These are phyloP conservation scores for Polypedilum pembai DNA, from an alignment of 1,140 invertebrate genomes.

Conservation along the genomic window DNA sequence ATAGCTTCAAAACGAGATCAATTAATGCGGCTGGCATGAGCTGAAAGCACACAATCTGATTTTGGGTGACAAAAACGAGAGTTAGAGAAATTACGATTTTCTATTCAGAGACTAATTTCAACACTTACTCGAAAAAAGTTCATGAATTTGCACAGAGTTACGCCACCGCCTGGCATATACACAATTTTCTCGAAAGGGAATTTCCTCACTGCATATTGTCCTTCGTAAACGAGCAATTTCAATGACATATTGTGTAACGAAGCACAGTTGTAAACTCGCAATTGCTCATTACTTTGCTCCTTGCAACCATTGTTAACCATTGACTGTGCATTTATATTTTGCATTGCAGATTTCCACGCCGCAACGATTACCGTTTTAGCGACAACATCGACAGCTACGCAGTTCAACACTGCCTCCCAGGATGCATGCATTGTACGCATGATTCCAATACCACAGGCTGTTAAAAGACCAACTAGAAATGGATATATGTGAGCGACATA, in stretches of 20 bases:
- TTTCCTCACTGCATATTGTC: not conserved
- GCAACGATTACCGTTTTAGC: conserved; percentile 67
- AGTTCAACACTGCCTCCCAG: conserved; percentile 50
- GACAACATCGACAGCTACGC: conserved; percentile 66
- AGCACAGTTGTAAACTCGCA: conserved; percentile 16
- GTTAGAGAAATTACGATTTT: not conserved
- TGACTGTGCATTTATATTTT: not conserved
- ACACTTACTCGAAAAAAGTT: conserved; percentile 4
- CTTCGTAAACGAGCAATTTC: not conserved
- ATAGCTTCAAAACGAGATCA: not conserved
- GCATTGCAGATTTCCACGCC: conserved; percentile 55
- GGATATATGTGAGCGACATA: conserved; percentile 76
- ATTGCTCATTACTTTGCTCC: not conserved
- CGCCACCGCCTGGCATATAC: conserved; percentile 1
- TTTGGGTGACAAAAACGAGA: not conserved
- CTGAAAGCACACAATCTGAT: conserved; percentile 9
- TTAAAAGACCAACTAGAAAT: conserved; percentile 66
- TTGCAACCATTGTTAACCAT: not conserved
- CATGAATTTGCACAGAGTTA: conserved; percentile 14
- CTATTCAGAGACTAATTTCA: not conserved
- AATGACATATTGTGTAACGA: conserved; percentile 1
- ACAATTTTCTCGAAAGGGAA: not conserved
- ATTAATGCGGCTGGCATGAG: not conserved
- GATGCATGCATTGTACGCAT: conserved; percentile 60
- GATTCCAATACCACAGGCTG: conserved; percentile 62